These are phyloP conservation scores for Loxodonta africana DNA, from an alignment of 2,113 vertebrate species.

Conservation along the genomic window DNA sequence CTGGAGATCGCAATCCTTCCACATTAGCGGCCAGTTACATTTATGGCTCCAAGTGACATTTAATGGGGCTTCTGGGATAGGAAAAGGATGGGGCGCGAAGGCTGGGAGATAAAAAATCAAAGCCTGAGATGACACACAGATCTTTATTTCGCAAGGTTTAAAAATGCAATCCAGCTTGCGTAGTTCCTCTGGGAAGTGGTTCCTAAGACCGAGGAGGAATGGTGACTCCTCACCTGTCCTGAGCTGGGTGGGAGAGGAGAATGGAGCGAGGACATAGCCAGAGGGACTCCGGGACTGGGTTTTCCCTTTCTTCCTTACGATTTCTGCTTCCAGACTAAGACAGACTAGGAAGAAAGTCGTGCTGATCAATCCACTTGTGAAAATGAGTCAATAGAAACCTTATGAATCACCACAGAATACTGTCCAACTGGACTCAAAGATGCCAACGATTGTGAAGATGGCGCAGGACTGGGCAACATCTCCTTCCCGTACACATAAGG, in stretches of 20 bases:
- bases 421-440: neutral
- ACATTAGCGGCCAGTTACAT: conserved; percentile 61
- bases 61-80: conserved; percentile 60
- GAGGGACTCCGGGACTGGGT: no score
- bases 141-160: conserved; percentile 54
- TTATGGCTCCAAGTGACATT: conserved; percentile 68
- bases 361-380: no score
- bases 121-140: conserved; percentile 50
- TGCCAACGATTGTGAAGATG: neutral
- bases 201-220: neutral
- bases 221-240: neutral
- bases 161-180: conserved; percentile 45
- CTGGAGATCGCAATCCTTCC: conserved; percentile 69
- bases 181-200: neutral
- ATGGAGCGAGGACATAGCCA: neutral
- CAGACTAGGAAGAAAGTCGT: neutral
- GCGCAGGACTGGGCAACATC: neutral
- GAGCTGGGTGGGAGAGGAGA: neutral
- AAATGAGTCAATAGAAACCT: neutral
- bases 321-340: neutral
- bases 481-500: neutral
- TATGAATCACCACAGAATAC: neutral
- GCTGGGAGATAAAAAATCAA: conserved; percentile 43
- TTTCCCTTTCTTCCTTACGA: neutral
- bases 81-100: conserved; percentile 3